Percentiles rank a stretch among this genome's conserved stretches.
These are phyloP conservation scores for Drosophila limbata DNA, from an alignment of 2,888 invertebrate species.

Conservation along the genomic window DNA sequence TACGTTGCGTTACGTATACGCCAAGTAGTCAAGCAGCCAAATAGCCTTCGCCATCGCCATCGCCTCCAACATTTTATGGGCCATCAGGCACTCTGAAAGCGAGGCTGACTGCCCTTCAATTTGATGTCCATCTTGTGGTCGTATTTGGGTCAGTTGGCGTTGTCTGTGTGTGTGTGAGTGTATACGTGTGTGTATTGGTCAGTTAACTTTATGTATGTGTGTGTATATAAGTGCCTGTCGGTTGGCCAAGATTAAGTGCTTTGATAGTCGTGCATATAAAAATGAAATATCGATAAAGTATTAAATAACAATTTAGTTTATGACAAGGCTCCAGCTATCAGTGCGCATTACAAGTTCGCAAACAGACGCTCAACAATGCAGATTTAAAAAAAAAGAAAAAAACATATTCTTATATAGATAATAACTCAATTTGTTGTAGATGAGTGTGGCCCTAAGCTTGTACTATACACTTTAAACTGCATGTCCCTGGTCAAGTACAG, in stretches of 20 bases:
- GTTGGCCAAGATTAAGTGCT: constrained; percentile 75
- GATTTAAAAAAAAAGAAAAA: constrained; percentile 8
- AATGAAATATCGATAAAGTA: constrained; percentile 81
- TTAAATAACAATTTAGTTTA: constrained; percentile 80
- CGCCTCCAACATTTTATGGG: constrained; percentile 68
- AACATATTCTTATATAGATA: constrained; percentile 5
- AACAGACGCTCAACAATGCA: constrained; percentile 17
- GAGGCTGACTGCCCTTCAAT: constrained; percentile 37
- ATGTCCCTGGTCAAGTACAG: constrained; percentile 3
- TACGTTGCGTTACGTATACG: constrained; percentile 56
- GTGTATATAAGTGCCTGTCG: constrained; percentile 64
- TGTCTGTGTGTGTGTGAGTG: constrained; percentile 5
- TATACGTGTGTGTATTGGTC: constrained; percentile 32
- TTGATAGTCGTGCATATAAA: constrained; percentile 79
- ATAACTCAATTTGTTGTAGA: constrained; percentile 43
- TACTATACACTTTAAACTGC: neutral
- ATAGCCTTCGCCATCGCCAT: constrained; percentile 46
- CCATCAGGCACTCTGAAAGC: constrained; percentile 46
- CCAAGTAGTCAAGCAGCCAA: constrained; percentile 55
- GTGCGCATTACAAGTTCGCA: constrained; percentile 15
- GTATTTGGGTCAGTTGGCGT: constrained; percentile 72
- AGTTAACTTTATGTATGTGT: constrained; percentile 61
- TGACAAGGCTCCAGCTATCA: constrained; percentile 55
- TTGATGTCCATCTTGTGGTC: constrained; percentile 74
- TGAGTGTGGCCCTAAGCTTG: neutral